phyloP scores from a whole-genome alignment of 2,797 vertebrate genomes.

The Hyperoplus lanceolatus region DNA sequence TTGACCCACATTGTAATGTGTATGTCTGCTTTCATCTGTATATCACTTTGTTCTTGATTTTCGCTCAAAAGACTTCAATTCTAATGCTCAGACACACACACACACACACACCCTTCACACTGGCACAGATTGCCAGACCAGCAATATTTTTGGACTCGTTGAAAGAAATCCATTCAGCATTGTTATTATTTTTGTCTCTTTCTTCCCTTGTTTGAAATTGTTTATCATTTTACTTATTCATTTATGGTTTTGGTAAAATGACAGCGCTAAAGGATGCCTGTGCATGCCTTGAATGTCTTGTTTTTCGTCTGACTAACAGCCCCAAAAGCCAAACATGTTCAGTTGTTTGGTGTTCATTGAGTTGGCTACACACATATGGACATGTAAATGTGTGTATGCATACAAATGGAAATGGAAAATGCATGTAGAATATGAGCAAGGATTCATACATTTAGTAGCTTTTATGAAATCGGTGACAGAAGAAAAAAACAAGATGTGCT shows the following conservation, averaged over 20 bases:
- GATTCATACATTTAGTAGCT: background rate
- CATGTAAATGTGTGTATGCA: background rate
- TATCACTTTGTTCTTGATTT: background rate
- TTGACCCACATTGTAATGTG: background rate
- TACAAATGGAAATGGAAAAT: too few species aligned
- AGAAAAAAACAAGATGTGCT: background rate
- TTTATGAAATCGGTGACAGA: background rate
- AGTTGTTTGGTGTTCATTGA: background rate
- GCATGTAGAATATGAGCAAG: background rate
- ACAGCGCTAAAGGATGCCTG: too few species aligned
- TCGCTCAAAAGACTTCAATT: background rate
- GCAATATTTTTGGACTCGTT: background rate
- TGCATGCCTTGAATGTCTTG: too few species aligned
- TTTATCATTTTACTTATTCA: too few species aligned
- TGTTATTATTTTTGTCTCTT: background rate
- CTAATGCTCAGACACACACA: too few species aligned
- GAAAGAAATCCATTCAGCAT: background rate
- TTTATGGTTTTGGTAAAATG: too few species aligned
- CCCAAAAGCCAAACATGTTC: background rate
- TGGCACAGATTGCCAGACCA: too few species aligned
- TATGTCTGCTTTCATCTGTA: conserved; percentile 1
- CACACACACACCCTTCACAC: too few species aligned
- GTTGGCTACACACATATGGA: too few species aligned
- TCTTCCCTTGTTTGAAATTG: background rate
- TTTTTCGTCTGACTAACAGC: too few species aligned